phyloP scores from a whole-genome alignment of 2,797 vertebrate species.

The Gymnopithys bicolor region DNA sequence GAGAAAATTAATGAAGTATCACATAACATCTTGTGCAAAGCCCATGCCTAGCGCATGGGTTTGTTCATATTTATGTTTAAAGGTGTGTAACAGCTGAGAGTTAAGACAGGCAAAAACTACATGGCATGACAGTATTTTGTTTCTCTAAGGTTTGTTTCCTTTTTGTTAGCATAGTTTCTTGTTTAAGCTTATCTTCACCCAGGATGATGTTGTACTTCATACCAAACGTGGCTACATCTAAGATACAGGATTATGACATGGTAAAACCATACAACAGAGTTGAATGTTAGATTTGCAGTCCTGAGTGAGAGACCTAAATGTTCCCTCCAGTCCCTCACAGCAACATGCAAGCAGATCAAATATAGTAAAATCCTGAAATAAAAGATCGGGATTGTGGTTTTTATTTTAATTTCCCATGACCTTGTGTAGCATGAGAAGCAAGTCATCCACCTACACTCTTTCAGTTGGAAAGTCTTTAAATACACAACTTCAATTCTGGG shows the following conservation, averaged over 20 bases:
- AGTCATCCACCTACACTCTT: constrained; percentile 12
- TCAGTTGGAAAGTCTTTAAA: not conserved
- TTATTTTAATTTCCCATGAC: constrained; percentile 48
- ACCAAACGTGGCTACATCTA: not conserved
- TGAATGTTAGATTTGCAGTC: not conserved
- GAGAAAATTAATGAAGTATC: not conserved
- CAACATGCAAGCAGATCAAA: not conserved
- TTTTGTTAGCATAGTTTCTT: not conserved
- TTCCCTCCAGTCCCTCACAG: not conserved
- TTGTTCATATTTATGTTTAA: not conserved
- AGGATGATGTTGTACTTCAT: not conserved
- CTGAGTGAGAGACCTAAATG: not conserved
- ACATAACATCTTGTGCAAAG: fast-evolving
- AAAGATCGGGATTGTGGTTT: not conserved
- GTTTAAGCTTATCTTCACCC: not conserved
- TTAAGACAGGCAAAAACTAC: not conserved
- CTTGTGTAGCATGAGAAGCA: not conserved
- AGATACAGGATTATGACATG: not conserved
- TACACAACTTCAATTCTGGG: not conserved
- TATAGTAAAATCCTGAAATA: constrained; percentile 8
- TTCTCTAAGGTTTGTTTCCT: not conserved
- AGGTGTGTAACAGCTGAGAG: not conserved
- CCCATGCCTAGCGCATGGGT: fast-evolving
- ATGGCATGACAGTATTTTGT: not conserved
- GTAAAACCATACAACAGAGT: not conserved